Base-by-base conservation (phyloP, 1,140 invertebrate species). In the Drepana arcuata region DNA sequence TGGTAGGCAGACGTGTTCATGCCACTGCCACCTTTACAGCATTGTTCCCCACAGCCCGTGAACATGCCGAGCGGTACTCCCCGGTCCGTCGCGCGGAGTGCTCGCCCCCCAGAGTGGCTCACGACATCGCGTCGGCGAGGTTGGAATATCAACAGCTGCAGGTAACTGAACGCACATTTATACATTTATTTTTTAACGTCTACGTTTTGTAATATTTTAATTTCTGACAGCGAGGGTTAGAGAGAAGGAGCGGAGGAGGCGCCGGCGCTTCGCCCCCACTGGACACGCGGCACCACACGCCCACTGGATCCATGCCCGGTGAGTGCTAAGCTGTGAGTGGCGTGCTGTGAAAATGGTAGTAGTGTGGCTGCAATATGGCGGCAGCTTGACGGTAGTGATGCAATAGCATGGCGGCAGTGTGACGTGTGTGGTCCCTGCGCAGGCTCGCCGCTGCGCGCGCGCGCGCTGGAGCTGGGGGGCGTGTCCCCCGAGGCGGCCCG, bases 31-130 rank as follows among this genome's bases (percentile, higher is more conserved):
- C n/a, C n/a, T n/a, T n/a, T n/a, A n/a, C n/a, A n/a, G n/a, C n/a
- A n/a, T n/a, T n/a, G n/a, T n/a, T n/a, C n/a, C n/a, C n/a, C n/a
- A 0, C 41, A 86, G 86, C 85, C 1, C 73, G 86, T 2, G 86
- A 87, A 48, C 86, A 88, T 40, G 86, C 86, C 21, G 94, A 95
- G 79, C 86, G 95, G 34, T 97, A 95, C 71, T 95, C 93, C 41
- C 95, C 94, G 0, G 95, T 96, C 7, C 86, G 96, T 25, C 85
- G 96, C 50, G 95, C 95, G 42, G 95, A 96, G 82, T 92, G 87
- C 82, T 72, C 87, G 79, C 49, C 88, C 71, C 73, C 88, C 84
- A 34, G 89, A 78, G 56, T 79, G 77, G 40, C 80, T 33, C 67
- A 79, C 65, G 55, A 71, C 40, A 41, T 77, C 23, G 71, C 69